A percentile compares a stretch with the other conserved stretches of the same genome.
Evolutionary conservation across 2,888 invertebrate species (phyloP).

Genomic region (Epistrophe eligans): DNA sequence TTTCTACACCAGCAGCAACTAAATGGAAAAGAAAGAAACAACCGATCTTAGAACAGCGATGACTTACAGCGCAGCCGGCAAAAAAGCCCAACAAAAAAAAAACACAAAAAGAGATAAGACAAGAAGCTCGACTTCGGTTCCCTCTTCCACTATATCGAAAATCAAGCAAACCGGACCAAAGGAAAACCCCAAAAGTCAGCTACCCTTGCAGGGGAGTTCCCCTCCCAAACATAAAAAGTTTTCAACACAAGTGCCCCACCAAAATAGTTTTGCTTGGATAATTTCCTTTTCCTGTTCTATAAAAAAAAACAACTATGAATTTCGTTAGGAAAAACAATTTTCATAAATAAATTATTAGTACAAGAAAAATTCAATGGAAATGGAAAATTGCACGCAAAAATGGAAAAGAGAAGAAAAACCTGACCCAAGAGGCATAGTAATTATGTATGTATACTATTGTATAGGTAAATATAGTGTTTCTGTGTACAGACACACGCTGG

Average conservation of each 20-base stretch:
- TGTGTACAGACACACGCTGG: conserved; percentile 55
- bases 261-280: conserved; percentile 14
- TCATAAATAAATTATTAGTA: conserved; percentile 56
- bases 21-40: conserved; percentile 15
- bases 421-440: conserved; percentile 13
- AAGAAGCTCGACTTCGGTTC: conserved; percentile 9
- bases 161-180: conserved; percentile 47
- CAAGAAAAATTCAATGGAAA: conserved; percentile 40
- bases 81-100: conserved; percentile 25
- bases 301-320: background rate
- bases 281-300: background rate
- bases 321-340: conserved; percentile 27
- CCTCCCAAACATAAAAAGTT: background rate
- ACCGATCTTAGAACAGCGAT: conserved; percentile 16
- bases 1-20: conserved; percentile 38
- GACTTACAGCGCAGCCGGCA: conserved; percentile 67
- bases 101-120: conserved; percentile 55
- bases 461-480: conserved; percentile 48
- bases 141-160: background rate
- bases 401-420: conserved; percentile 15
- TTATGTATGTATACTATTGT: conserved; percentile 33
- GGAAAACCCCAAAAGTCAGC: conserved; percentile 29
- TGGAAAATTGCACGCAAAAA: conserved; percentile 52
- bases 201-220: conserved; percentile 16
- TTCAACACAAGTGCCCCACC: background rate